Base-by-base conservation (phyloP, 2,113 vertebrate genomes). In the Oplegnathus fasciatus region DNA sequence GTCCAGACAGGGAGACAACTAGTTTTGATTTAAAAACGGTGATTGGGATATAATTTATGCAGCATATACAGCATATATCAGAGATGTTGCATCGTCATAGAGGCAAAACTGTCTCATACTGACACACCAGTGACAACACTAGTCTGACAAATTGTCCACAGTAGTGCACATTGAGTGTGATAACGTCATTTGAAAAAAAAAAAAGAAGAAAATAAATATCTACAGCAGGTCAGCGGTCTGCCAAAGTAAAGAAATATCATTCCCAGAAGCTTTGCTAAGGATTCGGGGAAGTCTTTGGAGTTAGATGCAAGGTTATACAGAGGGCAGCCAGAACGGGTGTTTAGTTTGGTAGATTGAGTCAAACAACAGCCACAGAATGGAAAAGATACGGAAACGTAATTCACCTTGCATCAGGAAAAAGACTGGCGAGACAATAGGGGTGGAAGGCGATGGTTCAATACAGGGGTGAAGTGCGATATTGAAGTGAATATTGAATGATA, bases 211-310 rank as follows among this genome's bases (percentile, higher is more conserved):
- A 89, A 80, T 68, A 89, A 85, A 91, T 89, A 93, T 88, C 89
- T 87, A 64, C 74, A 89, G 89, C 88, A 88, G 86, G 91, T 90
- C 90, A 93, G 75, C n/a, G 8, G 44, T 79, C 75, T 82, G 90
- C 90, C 89, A 94, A 90, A 89, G 82, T 83, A 91, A 91, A 93
- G 91, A 93, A 91, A 92, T 91, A 90, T 87, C 83, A 91, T 93
- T 94, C 93, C 89, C 90, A 84, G 91, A 90, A 93, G 93, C 89
- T 93, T 93, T 91, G 90, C 64, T 70, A 77, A 65, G 80, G 92
- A 92, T 94, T 94, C 92, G 10, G 50, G 61, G 86, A 93, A 93
- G 92, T 91, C 88, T 91, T 92, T 92, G 88, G 91, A 92, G 91
- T 92, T 89, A 82, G 86, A 85, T 74, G 86, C 82, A 90, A 91